Base-by-base conservation (phyloP, 2,113 vertebrate genomes). In the Sylvia atricapilla region DNA sequence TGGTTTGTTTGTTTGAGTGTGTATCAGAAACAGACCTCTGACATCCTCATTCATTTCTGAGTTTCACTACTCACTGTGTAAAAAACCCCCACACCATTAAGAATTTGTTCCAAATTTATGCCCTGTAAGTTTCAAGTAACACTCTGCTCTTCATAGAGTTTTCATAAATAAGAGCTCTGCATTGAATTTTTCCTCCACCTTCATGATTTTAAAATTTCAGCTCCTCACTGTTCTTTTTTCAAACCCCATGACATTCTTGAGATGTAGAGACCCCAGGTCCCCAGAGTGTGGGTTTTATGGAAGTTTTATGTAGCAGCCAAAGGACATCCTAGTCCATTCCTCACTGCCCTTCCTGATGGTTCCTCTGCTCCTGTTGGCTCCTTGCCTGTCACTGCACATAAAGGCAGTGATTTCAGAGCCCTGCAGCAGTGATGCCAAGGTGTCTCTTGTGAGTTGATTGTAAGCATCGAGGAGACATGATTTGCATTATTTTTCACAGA, bases 21-120 rank as follows among this genome's bases (percentile, higher is more conserved):
- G 11, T 81, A 4, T 3, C 12, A 60, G 31, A 12, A 75, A 7
- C 16, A 68, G 19, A 50, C 4, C 11, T 41, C 21, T 59, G 53
- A 55, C 10, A 60, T 25, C 23, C 3, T 58, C 3, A 47, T 15
- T 30, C 5, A 52, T 55, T 60, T 73, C 27, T 66, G 33, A n/a
- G 33, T 56, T 92, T 69, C 55, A 52, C 7, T 73, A 23, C 3
- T 84, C 31, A 37, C 4, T 39, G 4, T 55, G 8, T 46, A 27
- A 78, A 39, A 53, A 33, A 20, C 5, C 1, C 0, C 0, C 15
- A 79, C 4, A 35, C 2, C 19, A 17, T 14, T 53, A 41, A 76
- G 69, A 58, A 43, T 15, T 55, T 77, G 1, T 50, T 69, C 30
- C 22, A 64, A 74, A 74, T 5, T 28, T 12, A 13, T 64, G 18